Evolutionary conservation across 2,888 invertebrate species (phyloP).

Genomic region (Scaptomyza caliginosa): DNA sequence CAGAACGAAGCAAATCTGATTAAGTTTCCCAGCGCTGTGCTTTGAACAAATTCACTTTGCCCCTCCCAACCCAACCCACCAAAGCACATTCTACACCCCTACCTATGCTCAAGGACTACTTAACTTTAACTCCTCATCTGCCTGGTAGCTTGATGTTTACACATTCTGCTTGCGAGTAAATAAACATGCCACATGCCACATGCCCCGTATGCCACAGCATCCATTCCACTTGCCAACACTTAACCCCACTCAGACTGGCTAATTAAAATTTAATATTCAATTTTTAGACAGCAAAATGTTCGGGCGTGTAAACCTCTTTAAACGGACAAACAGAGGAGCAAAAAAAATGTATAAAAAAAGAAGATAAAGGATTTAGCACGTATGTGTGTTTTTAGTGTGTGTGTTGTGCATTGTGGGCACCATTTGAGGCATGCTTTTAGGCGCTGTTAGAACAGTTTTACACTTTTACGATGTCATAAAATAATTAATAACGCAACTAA

Average conservation of each 20-base stretch:
- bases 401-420: slow-evolving; percentile 34
- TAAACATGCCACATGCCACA: slow-evolving; percentile 33
- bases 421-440: slow-evolving; percentile 70
- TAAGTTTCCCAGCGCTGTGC: slow-evolving; percentile 21
- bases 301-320: slow-evolving; percentile 41
- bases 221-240: slow-evolving; percentile 30
- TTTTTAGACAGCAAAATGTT: slow-evolving; percentile 61
- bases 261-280: slow-evolving; percentile 77
- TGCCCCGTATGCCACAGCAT: slow-evolving; percentile 3
- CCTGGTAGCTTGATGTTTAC: slow-evolving; percentile 27
- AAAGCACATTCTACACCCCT: neutral
- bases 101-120: neutral
- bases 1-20: slow-evolving; percentile 31
- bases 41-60: slow-evolving; percentile 11
- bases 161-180: slow-evolving; percentile 37
- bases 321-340: slow-evolving; percentile 22
- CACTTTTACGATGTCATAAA: slow-evolving; percentile 76
- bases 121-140: slow-evolving; percentile 11
- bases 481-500: slow-evolving; percentile 80
- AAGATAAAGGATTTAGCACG: neutral
- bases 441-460: slow-evolving; percentile 59
- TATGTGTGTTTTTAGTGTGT: slow-evolving; percentile 14
- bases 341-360: slow-evolving; percentile 9
- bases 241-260: slow-evolving; percentile 50
- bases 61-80: too few species aligned